These are phyloP conservation scores for Plecturocebus donacophilus DNA, from an alignment of 2,113 vertebrate species.

Conservation along the genomic window DNA sequence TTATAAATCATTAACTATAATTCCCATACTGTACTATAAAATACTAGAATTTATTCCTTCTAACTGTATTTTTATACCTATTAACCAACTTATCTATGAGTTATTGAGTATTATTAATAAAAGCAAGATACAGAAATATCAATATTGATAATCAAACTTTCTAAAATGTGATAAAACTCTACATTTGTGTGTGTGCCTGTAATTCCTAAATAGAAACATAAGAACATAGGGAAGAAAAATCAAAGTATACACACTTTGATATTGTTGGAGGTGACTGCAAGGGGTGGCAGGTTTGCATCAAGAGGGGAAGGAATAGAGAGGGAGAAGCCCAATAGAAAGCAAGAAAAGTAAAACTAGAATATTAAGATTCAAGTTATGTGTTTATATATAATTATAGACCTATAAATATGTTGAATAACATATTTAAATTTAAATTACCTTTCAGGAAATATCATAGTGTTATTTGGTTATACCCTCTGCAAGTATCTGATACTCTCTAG, in stretches of 20 bases:
- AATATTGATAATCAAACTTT: neutral
- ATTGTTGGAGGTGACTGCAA: neutral
- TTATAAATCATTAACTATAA: neutral
- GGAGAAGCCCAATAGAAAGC: neutral
- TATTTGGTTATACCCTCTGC: neutral
- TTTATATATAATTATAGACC: neutral
- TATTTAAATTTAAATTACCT: conserved; percentile 29
- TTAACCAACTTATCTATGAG: neutral
- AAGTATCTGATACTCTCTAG: neutral
- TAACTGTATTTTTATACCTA: neutral
- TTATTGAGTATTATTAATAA: neutral
- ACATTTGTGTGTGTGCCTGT: neutral
- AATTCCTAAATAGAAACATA: neutral
- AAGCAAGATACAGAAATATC: neutral
- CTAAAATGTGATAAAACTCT: conserved; percentile 4
- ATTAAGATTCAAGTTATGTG: neutral
- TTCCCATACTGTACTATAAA: neutral
- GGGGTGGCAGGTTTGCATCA: neutral
- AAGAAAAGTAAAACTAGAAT: neutral
- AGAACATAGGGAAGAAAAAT: neutral
- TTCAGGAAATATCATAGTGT: neutral
- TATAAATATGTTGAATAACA: neutral
- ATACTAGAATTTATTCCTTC: neutral
- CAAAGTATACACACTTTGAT: neutral
- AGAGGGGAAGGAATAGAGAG: neutral